Conservation (phyloP, 1,140 invertebrate species). For the Samia ricini region DNA sequence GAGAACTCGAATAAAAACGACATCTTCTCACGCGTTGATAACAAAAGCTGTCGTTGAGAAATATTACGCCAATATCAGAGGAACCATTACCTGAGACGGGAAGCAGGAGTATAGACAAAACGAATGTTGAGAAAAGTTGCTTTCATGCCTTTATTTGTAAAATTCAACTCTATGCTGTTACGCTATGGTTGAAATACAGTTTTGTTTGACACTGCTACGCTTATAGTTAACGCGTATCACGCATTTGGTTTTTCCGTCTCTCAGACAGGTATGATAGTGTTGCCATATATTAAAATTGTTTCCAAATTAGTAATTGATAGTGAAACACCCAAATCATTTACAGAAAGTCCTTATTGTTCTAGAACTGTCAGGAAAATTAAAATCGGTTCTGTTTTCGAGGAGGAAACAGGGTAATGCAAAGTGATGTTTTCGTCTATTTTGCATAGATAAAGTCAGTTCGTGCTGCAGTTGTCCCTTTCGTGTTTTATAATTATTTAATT, state of each 20-base stretch:
- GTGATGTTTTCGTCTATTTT: too few species aligned
- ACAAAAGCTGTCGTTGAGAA: slow-evolving; percentile 52
- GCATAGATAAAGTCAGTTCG: too few species aligned
- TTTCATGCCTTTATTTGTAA: slow-evolving; percentile 6
- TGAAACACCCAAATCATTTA: background rate
- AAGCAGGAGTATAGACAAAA: slow-evolving; percentile 42
- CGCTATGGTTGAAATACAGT: slow-evolving; percentile 17
- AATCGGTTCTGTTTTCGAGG: too few species aligned
- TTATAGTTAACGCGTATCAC: slow-evolving; percentile 45
- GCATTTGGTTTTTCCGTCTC: slow-evolving; percentile 40
- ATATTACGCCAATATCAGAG: slow-evolving; percentile 58
- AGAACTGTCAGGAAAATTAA: too few species aligned
- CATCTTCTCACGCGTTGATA: slow-evolving; percentile 50
- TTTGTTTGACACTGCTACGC: slow-evolving; percentile 17
- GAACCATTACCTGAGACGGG: slow-evolving; percentile 43
- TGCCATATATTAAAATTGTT: background rate
- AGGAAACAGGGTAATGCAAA: too few species aligned
- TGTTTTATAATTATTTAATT: too few species aligned
- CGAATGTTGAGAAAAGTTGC: slow-evolving; percentile 42
- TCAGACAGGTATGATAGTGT: slow-evolving; percentile 33
- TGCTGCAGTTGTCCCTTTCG: too few species aligned
- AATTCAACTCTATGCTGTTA: slow-evolving; percentile 11
- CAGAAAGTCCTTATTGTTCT: too few species aligned
- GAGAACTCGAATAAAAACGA: slow-evolving; percentile 43
- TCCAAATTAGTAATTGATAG: background rate